Evolutionary conservation across 2,113 vertebrate species (phyloP), one percentile per base, ranked within the genome.

Genomic region (Apteryx owenii): DNA sequence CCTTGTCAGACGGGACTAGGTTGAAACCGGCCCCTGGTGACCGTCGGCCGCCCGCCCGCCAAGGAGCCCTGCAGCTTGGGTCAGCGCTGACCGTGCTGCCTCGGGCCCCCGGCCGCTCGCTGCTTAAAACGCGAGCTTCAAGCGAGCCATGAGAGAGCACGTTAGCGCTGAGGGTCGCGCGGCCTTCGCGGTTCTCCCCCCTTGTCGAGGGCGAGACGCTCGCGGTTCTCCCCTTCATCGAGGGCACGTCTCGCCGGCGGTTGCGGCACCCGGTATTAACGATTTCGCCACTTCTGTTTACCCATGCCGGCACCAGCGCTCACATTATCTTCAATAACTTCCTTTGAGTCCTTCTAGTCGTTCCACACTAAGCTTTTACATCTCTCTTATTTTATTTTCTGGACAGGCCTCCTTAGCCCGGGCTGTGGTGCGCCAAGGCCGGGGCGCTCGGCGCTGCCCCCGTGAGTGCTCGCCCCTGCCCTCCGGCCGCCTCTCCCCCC

Each of bases 231-330:
- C 36, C 36, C 36, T 38, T 38, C 36, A 38, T 38, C 44, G 56
- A 42, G 68, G 80, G 14, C 73, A 42, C 2, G 1, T 26, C 62
- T 85, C 38, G 42, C 61, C 36, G 33, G 33, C 53, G 56, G 77
- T 75, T 85, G 33, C 4, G 46, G 71, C 76, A 64, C 18, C 54
- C 50, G 50, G 5, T 66, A 42, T 79, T 84, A 56, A 44, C 54
- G 62, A 89, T 81, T 91, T 92, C 70, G 66, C 87, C 82, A 85
- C 38, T 83, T 90, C 29, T 77, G 18, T 78, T 92, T 88, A 78
- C 48, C 69, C 60, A 15, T 10, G 21, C 7, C n/a, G 69, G 22
- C 7, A 48, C 62, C 54, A 53, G 33, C 26, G 23, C 44, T 65
- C 28, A 6, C 23, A 4, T 65, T 50, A n/a, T n/a, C 81, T 89